Conservation (phyloP, 2,113 vertebrate species). For the Gobiocypris rarus region DNA sequence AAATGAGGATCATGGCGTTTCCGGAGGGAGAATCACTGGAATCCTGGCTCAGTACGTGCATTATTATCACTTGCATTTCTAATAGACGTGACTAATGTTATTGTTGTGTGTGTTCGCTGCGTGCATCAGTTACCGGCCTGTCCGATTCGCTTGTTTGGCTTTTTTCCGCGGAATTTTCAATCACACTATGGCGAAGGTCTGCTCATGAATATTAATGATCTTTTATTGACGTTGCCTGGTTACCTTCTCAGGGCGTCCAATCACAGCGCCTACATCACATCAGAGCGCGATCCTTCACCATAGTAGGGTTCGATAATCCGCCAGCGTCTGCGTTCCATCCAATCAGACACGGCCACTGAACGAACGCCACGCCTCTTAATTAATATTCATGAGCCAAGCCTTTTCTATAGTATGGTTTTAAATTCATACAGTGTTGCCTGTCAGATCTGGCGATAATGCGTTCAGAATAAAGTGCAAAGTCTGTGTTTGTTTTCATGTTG, state of each 20-base stretch:
- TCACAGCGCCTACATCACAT: neutral
- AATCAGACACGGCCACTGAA: neutral
- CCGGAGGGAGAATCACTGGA: slow-evolving; percentile 92
- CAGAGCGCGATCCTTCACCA: neutral
- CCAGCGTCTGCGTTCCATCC: neutral
- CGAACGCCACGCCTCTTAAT: neutral
- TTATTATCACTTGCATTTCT: slow-evolving; percentile 40
- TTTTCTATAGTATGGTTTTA: neutral
- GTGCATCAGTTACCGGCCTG: neutral
- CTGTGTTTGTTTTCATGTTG: neutral
- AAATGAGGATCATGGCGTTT: slow-evolving; percentile 83
- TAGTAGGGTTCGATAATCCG: slow-evolving; percentile 2
- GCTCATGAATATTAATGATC: slow-evolving; percentile 8
- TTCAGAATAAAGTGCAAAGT: neutral
- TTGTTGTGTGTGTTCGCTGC: neutral
- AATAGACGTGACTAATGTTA: neutral
- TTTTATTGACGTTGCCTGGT: neutral
- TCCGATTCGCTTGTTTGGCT: neutral
- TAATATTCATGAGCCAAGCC: neutral
- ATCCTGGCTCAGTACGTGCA: slow-evolving; percentile 95
- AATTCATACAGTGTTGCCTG: neutral
- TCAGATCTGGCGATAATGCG: neutral
- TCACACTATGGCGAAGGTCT: neutral
- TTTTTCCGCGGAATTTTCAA: neutral
- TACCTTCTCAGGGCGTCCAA: neutral